Evolutionary conservation across 2,888 invertebrate genomes (phyloP), one percentile per base, ranked within the genome.

Genomic region (Polydrusus cervinus): DNA sequence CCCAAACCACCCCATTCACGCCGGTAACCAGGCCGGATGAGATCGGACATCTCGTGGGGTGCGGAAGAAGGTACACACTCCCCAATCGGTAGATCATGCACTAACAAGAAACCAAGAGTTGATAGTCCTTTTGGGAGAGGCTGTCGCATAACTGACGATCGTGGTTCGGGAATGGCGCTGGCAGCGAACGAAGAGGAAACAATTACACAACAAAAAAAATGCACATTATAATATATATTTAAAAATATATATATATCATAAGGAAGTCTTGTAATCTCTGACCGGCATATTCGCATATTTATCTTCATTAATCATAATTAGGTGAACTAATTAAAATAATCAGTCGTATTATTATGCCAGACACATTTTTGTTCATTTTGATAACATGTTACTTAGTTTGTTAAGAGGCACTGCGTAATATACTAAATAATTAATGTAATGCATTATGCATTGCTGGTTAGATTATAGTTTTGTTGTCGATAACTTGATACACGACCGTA

Each of bases 321-420:
- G 53, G 25, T 53, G 8, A 53, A 25, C 53, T 25, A 25, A 53
- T 53, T 53, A 53, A 53, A 53, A 53, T 25, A 30, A 53, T 25
- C 53, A 53, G 25, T 13, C 25, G 53, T 53, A 25, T 53, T n/a
- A 30, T 25, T 25, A 25, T 13, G n/a, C 25, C 53, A 30, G 53
- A 53, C n/a, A 25, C 13, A 53, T n/a, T 30, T 30, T 25, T 53
- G n/a, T 30, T 11, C 11, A 53, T 25, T 53, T 11, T 13, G 25
- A 53, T 53, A 53, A 53, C 25, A 13, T 13, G 25, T n/a, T 53
- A 53, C 16, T 47, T 16, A 13, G 16, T 16, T n/a, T n/a, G 8
- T 1, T 40, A 40, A n/a, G 3, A 3, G 40, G 40, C 9, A 34
- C 10, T 10, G 34, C 8, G 7, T 3, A 30, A 7, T 30, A 30